These are phyloP conservation scores for Yponomeuta malinellus DNA, from an alignment of 2,888 invertebrate species.

Conservation along the genomic window DNA sequence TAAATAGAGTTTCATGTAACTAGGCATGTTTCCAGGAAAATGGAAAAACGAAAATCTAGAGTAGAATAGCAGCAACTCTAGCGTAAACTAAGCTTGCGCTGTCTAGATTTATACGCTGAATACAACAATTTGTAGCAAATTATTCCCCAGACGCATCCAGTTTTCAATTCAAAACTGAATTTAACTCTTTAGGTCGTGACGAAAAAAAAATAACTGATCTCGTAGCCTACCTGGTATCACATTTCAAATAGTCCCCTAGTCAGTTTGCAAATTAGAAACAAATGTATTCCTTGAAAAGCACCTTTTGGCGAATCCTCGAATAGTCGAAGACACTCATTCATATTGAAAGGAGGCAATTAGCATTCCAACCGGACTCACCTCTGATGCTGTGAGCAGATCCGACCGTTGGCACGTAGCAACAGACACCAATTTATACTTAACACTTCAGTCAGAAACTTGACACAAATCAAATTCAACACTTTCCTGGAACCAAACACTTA, in stretches of 20 bases:
- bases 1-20: too few relatives aligned
- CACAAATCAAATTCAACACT: constrained; percentile 46
- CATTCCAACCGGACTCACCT: constrained; percentile 47
- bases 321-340: constrained; percentile 30
- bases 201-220: neutral
- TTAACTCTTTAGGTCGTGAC: too few relatives aligned
- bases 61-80: too few relatives aligned
- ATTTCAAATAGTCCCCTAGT: neutral
- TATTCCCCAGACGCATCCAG: too few relatives aligned
- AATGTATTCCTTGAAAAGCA: constrained; percentile 31
- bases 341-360: constrained; percentile 46
- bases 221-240: neutral
- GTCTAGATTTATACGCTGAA: too few relatives aligned
- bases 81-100: too few relatives aligned
- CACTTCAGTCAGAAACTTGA: constrained; percentile 32
- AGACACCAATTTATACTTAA: constrained; percentile 17
- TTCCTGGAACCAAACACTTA: constrained; percentile 37
- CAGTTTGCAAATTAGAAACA: constrained; percentile 19
- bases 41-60: too few relatives aligned
- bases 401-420: constrained; percentile 13
- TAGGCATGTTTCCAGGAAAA: too few relatives aligned
- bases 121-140: too few relatives aligned
- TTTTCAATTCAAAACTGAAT: too few relatives aligned
- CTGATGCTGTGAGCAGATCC: constrained; percentile 26
- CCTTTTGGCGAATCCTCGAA: constrained; percentile 19